Evolutionary conservation across 2,797 vertebrate genomes (phyloP), one percentile per base, ranked within the genome.

Genomic region (Chaetophractus vellerosus): DNA sequence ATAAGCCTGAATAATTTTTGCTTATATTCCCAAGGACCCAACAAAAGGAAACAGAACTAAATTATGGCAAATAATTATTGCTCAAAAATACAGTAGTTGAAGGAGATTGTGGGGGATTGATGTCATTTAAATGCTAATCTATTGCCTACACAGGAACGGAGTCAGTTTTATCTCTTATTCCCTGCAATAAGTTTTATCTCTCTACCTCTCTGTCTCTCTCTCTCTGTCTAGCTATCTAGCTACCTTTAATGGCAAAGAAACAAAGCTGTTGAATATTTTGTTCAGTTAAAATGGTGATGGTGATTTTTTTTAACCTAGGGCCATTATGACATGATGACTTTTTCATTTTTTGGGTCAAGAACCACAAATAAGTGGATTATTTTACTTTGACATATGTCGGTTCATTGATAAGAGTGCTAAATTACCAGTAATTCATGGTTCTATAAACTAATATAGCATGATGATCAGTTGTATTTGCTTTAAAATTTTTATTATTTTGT

Each of bases 41-140:
- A 92, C 88, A 98, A 96, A 96, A 97, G 79, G 57, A 96, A 96
- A 93, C 16, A 91, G 38, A 80, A 79, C 18, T n/a, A 66, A 87
- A 85, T 90, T 71, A 66, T 90, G 61, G 33, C n/a, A 90, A 91
- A 7, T 61, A 83, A 76, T 94, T 97, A 96, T 89, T 97, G 74
- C 83, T 97, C 80, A 96, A 94, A 97, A 97, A 69, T 93, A 50
- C 31, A 91, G 33, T 85, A 87, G 28, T 96, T 97, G 93, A 95
- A 89, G 97, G 97, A 96, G 95, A 87, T 93, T 76, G 80, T 97
- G 86, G 94, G 91, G 96, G 90, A 95, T 79, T 74, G 92, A 84
- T 97, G 93, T 48, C 81, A 72, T 97, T 98, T 98, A 94, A 95
- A 92, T 96, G 94, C 87, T 94, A 83, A 96, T 97, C 97, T 97